Evolutionary conservation across 2,797 vertebrate species (phyloP).

Genomic region (Acrossocheilus wenchowensis): DNA sequence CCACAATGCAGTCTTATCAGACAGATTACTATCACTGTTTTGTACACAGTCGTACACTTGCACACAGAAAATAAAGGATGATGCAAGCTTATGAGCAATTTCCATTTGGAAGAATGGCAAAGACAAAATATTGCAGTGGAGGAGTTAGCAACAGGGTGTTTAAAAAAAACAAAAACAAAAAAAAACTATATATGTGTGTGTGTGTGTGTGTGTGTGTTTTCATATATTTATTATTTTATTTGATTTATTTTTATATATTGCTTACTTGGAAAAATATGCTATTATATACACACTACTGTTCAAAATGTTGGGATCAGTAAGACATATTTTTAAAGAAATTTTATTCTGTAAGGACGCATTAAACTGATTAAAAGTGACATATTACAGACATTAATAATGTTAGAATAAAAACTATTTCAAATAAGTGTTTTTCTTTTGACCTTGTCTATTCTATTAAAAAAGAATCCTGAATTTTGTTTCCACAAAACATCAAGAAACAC

Average conservation of each 20-base stretch:
- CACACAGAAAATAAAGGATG: slow-evolving; percentile 1
- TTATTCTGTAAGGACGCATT: neutral
- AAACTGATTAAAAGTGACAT: neutral
- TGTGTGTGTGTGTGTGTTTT: no score
- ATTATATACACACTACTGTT: no score
- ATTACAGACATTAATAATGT: neutral
- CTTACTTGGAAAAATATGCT: no score
- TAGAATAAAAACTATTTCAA: neutral
- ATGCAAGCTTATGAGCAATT: slow-evolving; percentile 1
- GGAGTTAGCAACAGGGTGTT: neutral
- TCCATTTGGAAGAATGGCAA: neutral
- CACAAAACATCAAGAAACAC: neutral
- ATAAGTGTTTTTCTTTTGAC: neutral
- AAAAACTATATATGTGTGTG: no score
- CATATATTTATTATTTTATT: neutral
- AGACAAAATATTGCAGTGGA: neutral
- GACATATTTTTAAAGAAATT: no score
- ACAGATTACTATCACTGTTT: slow-evolving; percentile 50
- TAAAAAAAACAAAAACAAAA: neutral
- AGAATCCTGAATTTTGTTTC: neutral
- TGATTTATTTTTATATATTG: no score
- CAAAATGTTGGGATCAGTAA: no score
- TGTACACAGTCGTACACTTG: slow-evolving; percentile 20
- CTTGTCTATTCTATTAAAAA: neutral
- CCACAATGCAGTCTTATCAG: slow-evolving; percentile 61